phyloP scores from a whole-genome alignment of 2,797 vertebrate species.

The Gambelia wislizenii region DNA sequence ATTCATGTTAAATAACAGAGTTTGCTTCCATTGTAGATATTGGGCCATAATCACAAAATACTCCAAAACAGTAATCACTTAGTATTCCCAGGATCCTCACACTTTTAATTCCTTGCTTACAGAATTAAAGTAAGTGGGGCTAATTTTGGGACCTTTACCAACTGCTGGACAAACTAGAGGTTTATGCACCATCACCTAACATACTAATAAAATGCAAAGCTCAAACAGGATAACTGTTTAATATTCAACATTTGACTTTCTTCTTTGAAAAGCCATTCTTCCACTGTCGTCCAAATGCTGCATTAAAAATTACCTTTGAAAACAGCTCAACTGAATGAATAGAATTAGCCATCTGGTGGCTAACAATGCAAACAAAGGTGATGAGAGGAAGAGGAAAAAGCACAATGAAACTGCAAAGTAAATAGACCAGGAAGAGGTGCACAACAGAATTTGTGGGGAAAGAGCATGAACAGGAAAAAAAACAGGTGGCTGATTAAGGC shows the following conservation, averaged over 20 bases:
- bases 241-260: background rate
- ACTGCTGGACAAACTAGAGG: background rate
- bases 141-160: background rate
- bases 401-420: background rate
- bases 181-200: background rate
- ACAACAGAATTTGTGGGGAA: background rate
- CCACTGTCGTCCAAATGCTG: background rate
- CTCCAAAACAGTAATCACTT: background rate
- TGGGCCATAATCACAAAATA: background rate
- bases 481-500: background rate
- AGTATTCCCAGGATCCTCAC: background rate
- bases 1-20: background rate
- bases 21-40: background rate
- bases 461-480: background rate
- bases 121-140: background rate
- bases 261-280: background rate
- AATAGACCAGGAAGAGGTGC: background rate
- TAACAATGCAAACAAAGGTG: background rate
- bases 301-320: background rate
- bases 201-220: background rate
- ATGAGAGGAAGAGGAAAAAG: background rate
- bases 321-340: background rate
- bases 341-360: background rate
- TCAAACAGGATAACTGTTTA: background rate
- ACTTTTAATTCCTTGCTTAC: background rate